Base-by-base conservation (phyloP, 2,888 invertebrate species). In the Pseudanteris insignis region DNA sequence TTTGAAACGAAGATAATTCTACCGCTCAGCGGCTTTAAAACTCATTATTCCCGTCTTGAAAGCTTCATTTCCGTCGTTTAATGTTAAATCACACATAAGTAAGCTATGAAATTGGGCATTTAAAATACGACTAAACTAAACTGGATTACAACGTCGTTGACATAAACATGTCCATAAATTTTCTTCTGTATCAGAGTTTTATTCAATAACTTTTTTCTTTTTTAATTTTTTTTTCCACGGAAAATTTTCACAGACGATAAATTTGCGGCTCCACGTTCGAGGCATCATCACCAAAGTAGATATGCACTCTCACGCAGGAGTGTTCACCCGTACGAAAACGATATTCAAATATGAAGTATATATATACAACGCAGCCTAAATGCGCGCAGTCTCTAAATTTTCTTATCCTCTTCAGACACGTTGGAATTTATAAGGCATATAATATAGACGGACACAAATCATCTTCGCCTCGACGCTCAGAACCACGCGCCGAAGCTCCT, bases 331-430 rank as follows among this genome's bases (percentile, higher is more conserved):
- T 30, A 24, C 32, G 30, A 43, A 43, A 43, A 43, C 24, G 41
- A 43, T 43, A 43, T 43, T 43, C 41, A 43, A 30, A 43, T 41
- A 29, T 41, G 29, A 29, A 37, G 25, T 37, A 25, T 37, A 9
- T 26, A 9, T 26, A 26, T 26, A 21, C 10, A 25, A 41, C 14
- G 18, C 10, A 29, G 28, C 18, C 40, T 41, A 28, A 41, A 41
- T 18, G 13, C 26, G 14, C 26, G 18, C 24, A 3, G 13, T 10
- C 24, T 26, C 38, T 26, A 13, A 12, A 13, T 38, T 24, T 38
- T 26, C 25, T 25, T 11, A 9, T 13, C 26, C 38, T 38, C 15
- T 38, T 34, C 12, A 10, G 28, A 38, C 28, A 26, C 26, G 9
- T 12, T 14, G 38, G 38, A 38, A 38, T 38, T 38, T 38, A 38